Conservation (phyloP, 92 coral and sea anemone species). For the Porites evermanni region DNA sequence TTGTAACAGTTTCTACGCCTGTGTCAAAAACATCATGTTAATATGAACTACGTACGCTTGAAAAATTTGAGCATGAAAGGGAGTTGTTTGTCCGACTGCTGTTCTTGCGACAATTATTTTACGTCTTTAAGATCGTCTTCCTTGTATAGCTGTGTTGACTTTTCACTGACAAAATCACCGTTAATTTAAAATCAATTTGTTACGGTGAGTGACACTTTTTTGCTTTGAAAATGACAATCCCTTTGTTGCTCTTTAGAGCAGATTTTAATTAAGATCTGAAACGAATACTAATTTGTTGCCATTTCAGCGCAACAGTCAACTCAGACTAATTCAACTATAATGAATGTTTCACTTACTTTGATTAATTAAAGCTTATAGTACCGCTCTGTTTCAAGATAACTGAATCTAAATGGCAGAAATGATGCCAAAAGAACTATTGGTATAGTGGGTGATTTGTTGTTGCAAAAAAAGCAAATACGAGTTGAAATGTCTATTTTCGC, state of each 20-base stretch:
- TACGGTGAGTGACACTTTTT: not conserved
- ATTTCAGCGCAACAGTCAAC: not conserved
- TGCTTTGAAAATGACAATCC: not conserved
- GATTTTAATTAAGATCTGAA: slow-evolving; percentile 6
- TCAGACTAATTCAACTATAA: not conserved
- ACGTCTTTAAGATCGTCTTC: not conserved
- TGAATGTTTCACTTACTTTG: not conserved
- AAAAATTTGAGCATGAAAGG: not conserved
- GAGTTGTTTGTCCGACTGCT: not conserved
- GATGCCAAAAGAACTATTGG: not conserved
- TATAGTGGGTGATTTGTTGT: slow-evolving; percentile 9
- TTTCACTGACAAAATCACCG: not conserved
- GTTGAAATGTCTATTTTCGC: not conserved
- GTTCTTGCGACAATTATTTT: not conserved
- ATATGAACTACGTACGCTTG: not conserved
- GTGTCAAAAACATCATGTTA: not conserved
- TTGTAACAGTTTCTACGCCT: no score
- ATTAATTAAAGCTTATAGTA: not conserved
- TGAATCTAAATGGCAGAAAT: not conserved
- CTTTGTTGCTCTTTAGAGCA: not conserved
- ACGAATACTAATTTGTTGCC: not conserved
- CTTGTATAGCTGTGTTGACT: not conserved
- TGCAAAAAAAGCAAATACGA: slow-evolving; percentile 15
- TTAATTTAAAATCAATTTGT: not conserved
- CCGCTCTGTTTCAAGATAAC: not conserved